phyloP scores from a whole-genome alignment of 1,140 invertebrate genomes.

The Hylaeus volcanicus region DNA sequence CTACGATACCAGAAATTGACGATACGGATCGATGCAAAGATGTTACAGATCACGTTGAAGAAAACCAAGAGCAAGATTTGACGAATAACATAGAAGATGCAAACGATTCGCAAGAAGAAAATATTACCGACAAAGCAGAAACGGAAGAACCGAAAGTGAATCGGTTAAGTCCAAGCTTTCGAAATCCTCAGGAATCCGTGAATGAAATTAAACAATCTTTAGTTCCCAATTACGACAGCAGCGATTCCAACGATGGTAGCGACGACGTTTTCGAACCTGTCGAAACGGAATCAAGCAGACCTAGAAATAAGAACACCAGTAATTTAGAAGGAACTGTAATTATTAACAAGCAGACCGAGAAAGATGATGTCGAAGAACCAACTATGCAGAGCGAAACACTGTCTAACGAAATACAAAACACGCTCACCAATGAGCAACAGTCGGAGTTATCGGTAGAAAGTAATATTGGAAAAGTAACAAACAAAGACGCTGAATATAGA shows the following conservation, averaged over 20 bases:
- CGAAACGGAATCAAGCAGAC: slow-evolving; percentile 10
- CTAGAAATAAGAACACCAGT: slow-evolving; percentile 5
- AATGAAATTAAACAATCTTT: slow-evolving; percentile 54
- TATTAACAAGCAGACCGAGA: not conserved
- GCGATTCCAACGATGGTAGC: slow-evolving; percentile 70
- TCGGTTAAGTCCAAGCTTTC: not conserved
- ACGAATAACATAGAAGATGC: not conserved
- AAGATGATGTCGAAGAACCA: slow-evolving; percentile 13
- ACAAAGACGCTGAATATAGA: not conserved
- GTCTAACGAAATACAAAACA: slow-evolving; percentile 5
- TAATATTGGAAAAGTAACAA: not conserved
- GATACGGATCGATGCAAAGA: not conserved
- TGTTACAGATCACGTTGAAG: not conserved
- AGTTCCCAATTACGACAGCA: slow-evolving; percentile 73
- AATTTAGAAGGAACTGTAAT: slow-evolving; percentile 12
- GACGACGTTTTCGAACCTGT: slow-evolving; percentile 67
- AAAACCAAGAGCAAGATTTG: slow-evolving; percentile 9
- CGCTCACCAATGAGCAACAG: not conserved
- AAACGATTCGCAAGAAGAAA: not conserved
- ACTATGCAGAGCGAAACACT: slow-evolving; percentile 29
- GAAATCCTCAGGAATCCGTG: slow-evolving; percentile 8
- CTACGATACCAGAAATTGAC: not conserved
- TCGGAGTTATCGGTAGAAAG: not conserved
- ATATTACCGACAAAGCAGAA: slow-evolving; percentile 1
- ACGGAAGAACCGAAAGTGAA: not conserved